These are phyloP conservation scores for Nomada fucata DNA, from an alignment of 2,888 invertebrate genomes.

Conservation along the genomic window DNA sequence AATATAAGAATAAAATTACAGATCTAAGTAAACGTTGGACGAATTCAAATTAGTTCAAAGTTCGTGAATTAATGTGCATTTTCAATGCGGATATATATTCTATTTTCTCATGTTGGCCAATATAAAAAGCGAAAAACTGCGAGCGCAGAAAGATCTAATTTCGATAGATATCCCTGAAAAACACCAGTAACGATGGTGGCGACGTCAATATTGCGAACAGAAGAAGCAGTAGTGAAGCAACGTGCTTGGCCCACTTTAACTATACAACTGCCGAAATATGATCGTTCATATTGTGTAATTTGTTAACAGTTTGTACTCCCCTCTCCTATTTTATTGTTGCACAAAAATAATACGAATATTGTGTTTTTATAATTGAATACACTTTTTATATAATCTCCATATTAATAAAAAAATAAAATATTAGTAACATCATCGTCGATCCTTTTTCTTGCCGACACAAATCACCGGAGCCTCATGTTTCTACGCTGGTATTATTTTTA, in stretches of 20 bases:
- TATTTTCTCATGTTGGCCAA: neutral
- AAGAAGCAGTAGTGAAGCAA: slow-evolving; percentile 51
- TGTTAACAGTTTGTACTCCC: slow-evolving; percentile 31
- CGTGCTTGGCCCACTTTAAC: slow-evolving; percentile 65
- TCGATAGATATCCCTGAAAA: slow-evolving; percentile 34
- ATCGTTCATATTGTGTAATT: slow-evolving; percentile 68
- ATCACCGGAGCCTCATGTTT: slow-evolving; percentile 73
- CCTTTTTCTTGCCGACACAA: slow-evolving; percentile 55
- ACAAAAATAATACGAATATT: slow-evolving; percentile 31
- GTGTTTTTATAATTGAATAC: slow-evolving; percentile 52
- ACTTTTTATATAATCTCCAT: slow-evolving; percentile 38
- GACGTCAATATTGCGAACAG: slow-evolving; percentile 48
- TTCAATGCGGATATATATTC: slow-evolving; percentile 3
- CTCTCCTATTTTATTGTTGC: slow-evolving; percentile 45
- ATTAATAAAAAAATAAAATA: slow-evolving; percentile 36
- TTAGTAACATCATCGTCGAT: slow-evolving; percentile 48
- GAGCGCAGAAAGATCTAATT: slow-evolving; percentile 15
- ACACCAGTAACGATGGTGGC: slow-evolving; percentile 46
- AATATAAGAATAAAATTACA: too few relatives aligned
- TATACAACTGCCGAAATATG: slow-evolving; percentile 68
- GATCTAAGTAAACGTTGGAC: too few relatives aligned
- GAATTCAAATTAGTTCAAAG: neutral
- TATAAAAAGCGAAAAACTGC: neutral
- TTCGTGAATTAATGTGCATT: slow-evolving; percentile 1
- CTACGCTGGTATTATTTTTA: slow-evolving; percentile 73